Evolutionary conservation across 1,140 invertebrate genomes (phyloP).

Genomic region (Drosophila murphyi): DNA sequence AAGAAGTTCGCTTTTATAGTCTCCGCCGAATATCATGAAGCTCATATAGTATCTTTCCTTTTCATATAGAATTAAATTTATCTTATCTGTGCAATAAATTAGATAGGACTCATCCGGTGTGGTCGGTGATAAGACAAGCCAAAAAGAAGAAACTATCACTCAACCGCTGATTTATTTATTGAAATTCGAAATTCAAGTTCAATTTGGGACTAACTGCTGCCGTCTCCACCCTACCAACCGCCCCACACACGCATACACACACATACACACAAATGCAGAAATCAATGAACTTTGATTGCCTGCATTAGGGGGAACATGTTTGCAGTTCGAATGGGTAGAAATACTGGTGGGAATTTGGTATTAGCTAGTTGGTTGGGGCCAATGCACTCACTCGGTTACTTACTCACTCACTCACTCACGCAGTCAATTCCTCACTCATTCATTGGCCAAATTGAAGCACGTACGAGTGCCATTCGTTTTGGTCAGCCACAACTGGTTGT

Average conservation of each 20-base stretch:
- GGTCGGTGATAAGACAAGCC: conserved; percentile 39
- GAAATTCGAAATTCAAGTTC: conserved; percentile 4
- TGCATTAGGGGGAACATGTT: conserved; percentile 42
- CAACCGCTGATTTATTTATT: not conserved
- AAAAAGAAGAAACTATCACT: not conserved
- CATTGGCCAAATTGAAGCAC: conserved; percentile 46
- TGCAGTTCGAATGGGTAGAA: conserved; percentile 8
- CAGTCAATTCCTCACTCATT: not conserved
- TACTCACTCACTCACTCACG: conserved; percentile 7
- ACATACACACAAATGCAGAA: conserved; percentile 22
- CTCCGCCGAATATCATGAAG: conserved; percentile 1
- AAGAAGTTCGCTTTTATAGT: conserved; percentile 34
- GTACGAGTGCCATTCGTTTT: conserved; percentile 54
- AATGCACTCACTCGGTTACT: conserved; percentile 34
- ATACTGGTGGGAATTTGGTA: not conserved
- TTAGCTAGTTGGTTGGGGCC: conserved; percentile 19
- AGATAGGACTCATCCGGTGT: conserved; percentile 30
- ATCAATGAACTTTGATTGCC: conserved; percentile 46
- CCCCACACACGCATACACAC: conserved; percentile 19
- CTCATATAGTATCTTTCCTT: not conserved
- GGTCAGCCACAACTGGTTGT: conserved; percentile 67
- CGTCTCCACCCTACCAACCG: not conserved
- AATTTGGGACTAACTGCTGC: not conserved
- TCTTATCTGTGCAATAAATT: conserved; percentile 23
- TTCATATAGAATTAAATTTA: conserved; percentile 15